Base-by-base conservation (phyloP, 2,797 vertebrate species). In the Acridotheres tristis region DNA sequence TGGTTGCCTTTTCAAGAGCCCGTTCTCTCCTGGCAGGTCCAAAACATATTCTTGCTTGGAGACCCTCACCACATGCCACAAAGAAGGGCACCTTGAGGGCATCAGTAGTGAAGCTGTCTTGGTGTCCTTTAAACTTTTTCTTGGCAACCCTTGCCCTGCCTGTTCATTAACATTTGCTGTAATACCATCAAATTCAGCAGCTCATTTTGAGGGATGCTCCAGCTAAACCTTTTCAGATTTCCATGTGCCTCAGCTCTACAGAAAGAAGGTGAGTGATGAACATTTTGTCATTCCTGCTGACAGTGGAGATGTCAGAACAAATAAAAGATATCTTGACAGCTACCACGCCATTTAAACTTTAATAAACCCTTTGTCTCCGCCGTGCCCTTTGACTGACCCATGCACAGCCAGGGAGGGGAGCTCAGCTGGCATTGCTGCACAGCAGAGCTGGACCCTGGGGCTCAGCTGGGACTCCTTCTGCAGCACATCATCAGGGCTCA, bases 331-430 rank as follows among this genome's bases (percentile, higher is more conserved):
- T 16, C 75, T 82, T 65, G 47, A n/a, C 26, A 53, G 82, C 25
- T 45, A 12, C 17, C 0, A 0, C 45, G 42, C 71, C 4, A 6
- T 80, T 96, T 95, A 91, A 96, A 91, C 25, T 90, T 96, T 94
- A 96, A 93, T 80, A 90, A 93, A 94, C 42, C 43, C 63, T 51
- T 74, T 72, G 47, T 54, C 75, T 75, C 34, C 6, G 32, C 30
- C 4, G 3, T 93, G 63, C n/a, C 65, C 65, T 93, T 67, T 71
- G 38, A 9, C 22, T 43, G 84, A 62, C n/a, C 30, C 21, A 0
- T 6, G 25, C 0, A 0, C 5, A 17, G 74, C 3, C 1, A 0
- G 40, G n/a, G 67, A 11, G 3, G 2, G 23, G 29, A 59, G 27
- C 68, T 57, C 62, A n/a, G 76, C 27, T 0, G 0, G 17, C 5